These are phyloP conservation scores for Isurus oxyrinchus DNA, from an alignment of 2,113 vertebrate species.

Conservation along the genomic window DNA sequence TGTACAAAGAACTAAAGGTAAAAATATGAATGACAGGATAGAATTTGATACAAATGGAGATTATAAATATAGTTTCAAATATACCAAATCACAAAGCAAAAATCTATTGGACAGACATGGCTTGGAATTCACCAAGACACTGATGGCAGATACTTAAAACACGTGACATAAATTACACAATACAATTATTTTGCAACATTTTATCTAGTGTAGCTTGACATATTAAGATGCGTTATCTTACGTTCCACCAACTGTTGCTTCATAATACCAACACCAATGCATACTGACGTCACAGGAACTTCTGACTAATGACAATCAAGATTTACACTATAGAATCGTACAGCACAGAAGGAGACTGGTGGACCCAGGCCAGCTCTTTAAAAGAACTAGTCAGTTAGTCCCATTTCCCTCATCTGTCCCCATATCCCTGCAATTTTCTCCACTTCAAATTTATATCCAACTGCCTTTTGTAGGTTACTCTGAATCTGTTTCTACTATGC, in stretches of 20 bases:
- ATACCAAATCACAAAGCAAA: neutral
- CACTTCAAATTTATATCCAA: no score
- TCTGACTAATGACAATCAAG: neutral
- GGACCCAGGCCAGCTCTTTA: no score
- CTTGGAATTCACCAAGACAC: neutral
- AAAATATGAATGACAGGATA: neutral
- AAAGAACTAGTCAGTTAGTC: no score
- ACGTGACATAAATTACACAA: neutral
- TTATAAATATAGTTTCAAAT: neutral
- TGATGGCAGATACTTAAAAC: neutral
- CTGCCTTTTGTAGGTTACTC: no score
- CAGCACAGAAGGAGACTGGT: neutral
- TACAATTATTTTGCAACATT: neutral
- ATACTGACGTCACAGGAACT: neutral
- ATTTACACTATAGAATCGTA: neutral
- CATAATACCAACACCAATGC: no score
- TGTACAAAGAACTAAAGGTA: neutral
- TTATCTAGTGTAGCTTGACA: neutral
- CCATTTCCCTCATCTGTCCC: neutral
- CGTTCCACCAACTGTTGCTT: neutral
- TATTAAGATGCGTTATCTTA: neutral
- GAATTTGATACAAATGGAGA: neutral
- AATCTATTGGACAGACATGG: neutral
- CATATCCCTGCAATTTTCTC: neutral
- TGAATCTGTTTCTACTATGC: neutral